Evolutionary conservation across 1,140 invertebrate genomes (phyloP).

Genomic region (Acromyrmex echinatior): DNA sequence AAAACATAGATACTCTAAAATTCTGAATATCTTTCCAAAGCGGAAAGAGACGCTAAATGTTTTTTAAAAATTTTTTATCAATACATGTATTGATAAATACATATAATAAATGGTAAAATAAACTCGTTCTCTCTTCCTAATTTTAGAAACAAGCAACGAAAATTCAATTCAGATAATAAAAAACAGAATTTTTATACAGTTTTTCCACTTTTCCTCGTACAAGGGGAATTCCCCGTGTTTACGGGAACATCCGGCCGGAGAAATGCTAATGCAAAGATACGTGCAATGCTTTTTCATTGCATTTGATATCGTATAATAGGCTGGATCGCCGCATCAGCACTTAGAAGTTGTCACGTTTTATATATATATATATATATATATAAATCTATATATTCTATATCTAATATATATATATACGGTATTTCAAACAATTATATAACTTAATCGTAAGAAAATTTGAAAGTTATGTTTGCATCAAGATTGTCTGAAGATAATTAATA

Average conservation of each 20-base stretch:
- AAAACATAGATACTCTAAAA: not conserved
- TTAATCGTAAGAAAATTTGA: not conserved
- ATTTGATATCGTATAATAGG: slow-evolving; percentile 5
- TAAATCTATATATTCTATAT: too few relatives aligned
- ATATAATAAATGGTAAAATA: not conserved
- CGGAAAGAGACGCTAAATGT: not conserved
- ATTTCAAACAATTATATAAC: not conserved
- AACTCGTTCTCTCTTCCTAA: not conserved
- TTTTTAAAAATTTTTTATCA: not conserved
- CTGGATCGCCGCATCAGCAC: not conserved
- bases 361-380: too few relatives aligned
- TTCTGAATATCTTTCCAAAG: not conserved
- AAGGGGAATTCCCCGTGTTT: not conserved
- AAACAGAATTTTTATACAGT: not conserved
- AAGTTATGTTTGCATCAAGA: not conserved
- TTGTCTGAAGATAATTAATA: not conserved
- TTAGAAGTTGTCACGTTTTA: not conserved
- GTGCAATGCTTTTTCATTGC: not conserved
- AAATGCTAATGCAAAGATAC: slow-evolving; percentile 31
- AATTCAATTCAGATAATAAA: not conserved
- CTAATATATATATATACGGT: not conserved
- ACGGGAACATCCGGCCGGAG: not conserved
- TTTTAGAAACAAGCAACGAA: not conserved
- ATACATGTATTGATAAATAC: too few relatives aligned
- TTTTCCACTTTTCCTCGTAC: slow-evolving; percentile 1